Base-by-base conservation (phyloP, 2,797 vertebrate species). In the Enteromius unitaeniatus region DNA sequence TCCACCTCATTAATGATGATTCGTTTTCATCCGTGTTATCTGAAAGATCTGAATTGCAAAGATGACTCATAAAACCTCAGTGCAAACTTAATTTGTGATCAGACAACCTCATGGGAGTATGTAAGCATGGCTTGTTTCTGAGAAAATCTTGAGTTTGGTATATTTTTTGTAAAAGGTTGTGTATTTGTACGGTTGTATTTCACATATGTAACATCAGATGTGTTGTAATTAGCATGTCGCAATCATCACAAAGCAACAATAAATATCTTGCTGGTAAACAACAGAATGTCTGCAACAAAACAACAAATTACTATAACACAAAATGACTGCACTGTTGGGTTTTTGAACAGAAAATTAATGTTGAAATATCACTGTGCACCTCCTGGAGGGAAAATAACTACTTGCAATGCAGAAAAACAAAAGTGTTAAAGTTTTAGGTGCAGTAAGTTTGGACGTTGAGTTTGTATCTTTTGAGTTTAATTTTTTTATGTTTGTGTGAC, bases 1-100 rank as follows among this genome's bases (percentile, higher is more conserved):
- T 89, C 83, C 65, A 86, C 85, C 86, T 89, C 83, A 90, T 90
- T 90, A 89, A 89, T 67, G 31, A 79, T 78, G 90, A 86, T 88
- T 78, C 81, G 75, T 42, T 85, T 64, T 58, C 49, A 77, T 34
- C 75, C 88, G 64, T 75, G 82, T 88, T 82, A 82, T 86, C 78
- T 88, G 74, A 86, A 84, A 84, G 78, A 85, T 87, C 67, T 84
- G 81, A 87, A 88, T 80, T 83, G 68, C 79, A 86, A 86, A 47
- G 65, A 81, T 87, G 86, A 86, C 83, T 87, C 85, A 77, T 85
- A 87, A 85, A 78, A 79, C 65, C 62, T 75, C 53, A 49, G 79
- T 80, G 37, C 82, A 72, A 31, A 8, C 79, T 74, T 86, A 82
- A 88, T 91, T 87, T 75, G 86, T 74, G 42, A 68, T 74, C 86